Percentiles rank a stretch among this genome's conserved stretches.
phyloP scores from a whole-genome alignment of 2,113 vertebrate species.

The Agelaius phoeniceus region DNA sequence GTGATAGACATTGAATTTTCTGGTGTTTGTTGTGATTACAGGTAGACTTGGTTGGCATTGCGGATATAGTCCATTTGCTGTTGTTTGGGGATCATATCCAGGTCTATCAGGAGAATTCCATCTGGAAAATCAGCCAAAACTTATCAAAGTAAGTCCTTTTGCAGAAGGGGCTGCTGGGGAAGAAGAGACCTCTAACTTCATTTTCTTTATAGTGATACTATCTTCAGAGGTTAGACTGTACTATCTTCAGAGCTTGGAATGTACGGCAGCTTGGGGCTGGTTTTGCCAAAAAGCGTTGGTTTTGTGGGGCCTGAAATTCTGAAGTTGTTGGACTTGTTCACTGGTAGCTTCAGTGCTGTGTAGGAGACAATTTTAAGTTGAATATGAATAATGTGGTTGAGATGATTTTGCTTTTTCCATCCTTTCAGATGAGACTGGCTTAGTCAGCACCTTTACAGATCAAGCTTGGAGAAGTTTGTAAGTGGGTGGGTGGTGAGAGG shows the following conservation, averaged over 20 bases:
- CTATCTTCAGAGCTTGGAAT: neutral
- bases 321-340: neutral
- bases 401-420: neutral
- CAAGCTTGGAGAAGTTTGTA: neutral
- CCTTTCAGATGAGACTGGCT: neutral
- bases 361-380: neutral
- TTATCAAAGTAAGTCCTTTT: constrained; percentile 72
- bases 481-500: neutral
- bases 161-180: neutral
- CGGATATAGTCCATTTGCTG: constrained; percentile 81
- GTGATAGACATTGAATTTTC: neutral
- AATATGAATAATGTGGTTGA: neutral
- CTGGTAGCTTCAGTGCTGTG: neutral
- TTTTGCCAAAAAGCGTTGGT: neutral
- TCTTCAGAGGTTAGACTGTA: neutral
- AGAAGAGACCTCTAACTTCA: neutral
- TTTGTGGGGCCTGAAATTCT: neutral
- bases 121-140: constrained; percentile 75
- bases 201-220: neutral
- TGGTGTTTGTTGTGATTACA: constrained; percentile 68
- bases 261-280: neutral
- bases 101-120: constrained; percentile 63
- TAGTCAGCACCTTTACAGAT: neutral
- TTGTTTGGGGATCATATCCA: constrained; percentile 76
- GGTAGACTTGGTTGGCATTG: constrained; percentile 86